Evolutionary conservation across 35 echinoderm and acorn worm genomes (phyloP), one percentile per base, ranked within the genome.

Genomic region (Strongylocentrotus purpuratus): DNA sequence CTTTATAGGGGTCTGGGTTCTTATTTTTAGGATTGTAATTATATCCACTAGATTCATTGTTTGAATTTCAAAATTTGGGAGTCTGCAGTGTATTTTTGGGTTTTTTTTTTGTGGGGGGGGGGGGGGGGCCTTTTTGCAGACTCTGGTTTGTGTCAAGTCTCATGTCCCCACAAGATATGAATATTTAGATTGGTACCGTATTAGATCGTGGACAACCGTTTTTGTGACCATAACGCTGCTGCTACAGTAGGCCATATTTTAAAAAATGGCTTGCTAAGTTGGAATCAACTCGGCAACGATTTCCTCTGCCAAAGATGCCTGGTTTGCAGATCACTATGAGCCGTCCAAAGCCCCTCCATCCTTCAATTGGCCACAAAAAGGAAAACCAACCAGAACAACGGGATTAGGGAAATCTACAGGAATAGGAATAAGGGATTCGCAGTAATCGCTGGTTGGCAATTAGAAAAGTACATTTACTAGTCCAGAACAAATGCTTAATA

Each of bases 341-440:
- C 50, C 50, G 50, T 11, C 50, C 20, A 78, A 78, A 78, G 65
- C 20, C 65, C 61, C 20, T 78, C 28, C 65, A 78, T 78, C 65
- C 65, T 78, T 78, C 65, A 78, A 78, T 78, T 78, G 65, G 22
- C 65, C 65, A 78, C 65, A 78, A 78, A 78, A 78, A n/a, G 65
- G 65, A 78, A 78, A 78, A 78, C 65, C 65, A 78, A 78, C 65
- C 65, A 78, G 65, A 78, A 78, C 65, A 78, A 78, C 7, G 65
- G 8, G 65, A 78, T 78, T n/a, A 78, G n/a, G 65, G 65, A 78
- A 78, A 78, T 78, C 65, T 7, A 78, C 4, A 28, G 65, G 65
- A 78, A 78, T 78, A 78, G 65, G 65, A 78, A 78, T 78, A 78
- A 78, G 3, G 65, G 65, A 78, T 78, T 78, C 7, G 1, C 65